Evolutionary conservation across 2,888 invertebrate species (phyloP), one percentile per base, ranked within the genome.

Genomic region (Nebria brevicollis): DNA sequence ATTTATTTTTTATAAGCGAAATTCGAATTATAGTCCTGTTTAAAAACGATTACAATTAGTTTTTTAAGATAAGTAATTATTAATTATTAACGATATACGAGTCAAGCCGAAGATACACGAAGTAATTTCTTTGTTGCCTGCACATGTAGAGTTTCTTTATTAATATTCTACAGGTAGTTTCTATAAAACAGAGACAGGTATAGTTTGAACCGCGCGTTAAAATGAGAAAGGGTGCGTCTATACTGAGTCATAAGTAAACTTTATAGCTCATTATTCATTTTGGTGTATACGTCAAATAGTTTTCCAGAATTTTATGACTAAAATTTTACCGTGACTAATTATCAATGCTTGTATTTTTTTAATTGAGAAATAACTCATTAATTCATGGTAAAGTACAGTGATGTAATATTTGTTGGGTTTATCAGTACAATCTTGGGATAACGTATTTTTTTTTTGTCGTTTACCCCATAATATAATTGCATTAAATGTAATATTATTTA

Each of bases 41-140:
- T 68, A 25, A 68, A 34, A 11, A 68, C 13, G 13, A 68, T 68
- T 68, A 25, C 34, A 75, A 65, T 64, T 42, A 15, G 20, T 26
- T 64, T 65, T 66, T 66, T 34, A n/a, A 64, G 11, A 41, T 42
- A 41, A 41, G 10, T 25, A 73, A 41, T 41, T 25, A 73, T 73
- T 73, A 75, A 15, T 26, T 65, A 65, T 65, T 34, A 15, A 25
- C 26, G 15, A 75, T 64, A n/a, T 25, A 65, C 34, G 34, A 75
- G n/a, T 65, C n/a, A 74, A 65, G 65, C 64, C 75, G 75, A 65
- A 64, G 43, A 25, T 65, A 26, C 64, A 65, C 75, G 66, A 75
- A 75, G 75, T 10, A 75, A 75, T 54, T 75, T 65, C 34, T 11
- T 25, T 65, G 34, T 75, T 65, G 66, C 75, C 15, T 70, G 70